phyloP scores from a whole-genome alignment of 2,113 vertebrate species.

The Macroglossus sobrinus region DNA sequence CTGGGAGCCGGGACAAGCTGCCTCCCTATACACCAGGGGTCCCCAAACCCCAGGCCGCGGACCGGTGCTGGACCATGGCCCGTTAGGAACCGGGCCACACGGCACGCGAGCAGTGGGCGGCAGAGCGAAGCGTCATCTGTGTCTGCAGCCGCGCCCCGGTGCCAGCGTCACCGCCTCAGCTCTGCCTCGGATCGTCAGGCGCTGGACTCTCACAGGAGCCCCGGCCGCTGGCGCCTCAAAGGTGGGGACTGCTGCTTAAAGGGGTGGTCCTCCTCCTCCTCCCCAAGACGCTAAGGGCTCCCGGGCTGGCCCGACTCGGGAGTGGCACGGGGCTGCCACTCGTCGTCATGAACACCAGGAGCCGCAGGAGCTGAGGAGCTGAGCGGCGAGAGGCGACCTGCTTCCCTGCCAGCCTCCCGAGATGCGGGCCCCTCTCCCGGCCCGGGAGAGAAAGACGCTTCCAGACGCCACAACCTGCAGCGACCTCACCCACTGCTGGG shows the following conservation, averaged over 20 bases:
- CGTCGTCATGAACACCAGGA: rapidly evolving
- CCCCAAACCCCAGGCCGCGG: too few relatives aligned
- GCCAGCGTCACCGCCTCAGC: too few relatives aligned
- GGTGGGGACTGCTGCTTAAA: not conserved
- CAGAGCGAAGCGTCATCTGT: too few relatives aligned
- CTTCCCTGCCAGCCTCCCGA: not conserved
- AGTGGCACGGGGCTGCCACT: rapidly evolving
- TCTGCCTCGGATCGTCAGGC: too few relatives aligned
- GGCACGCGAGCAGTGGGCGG: too few relatives aligned
- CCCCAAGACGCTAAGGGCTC: not conserved
- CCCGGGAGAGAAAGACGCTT: not conserved
- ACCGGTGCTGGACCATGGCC: too few relatives aligned
- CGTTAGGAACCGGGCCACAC: too few relatives aligned
- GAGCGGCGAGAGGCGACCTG: not conserved
- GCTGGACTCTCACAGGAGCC: too few relatives aligned
- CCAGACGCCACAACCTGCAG: rapidly evolving
- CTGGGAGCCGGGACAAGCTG: rapidly evolving
- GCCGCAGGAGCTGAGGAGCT: not conserved
- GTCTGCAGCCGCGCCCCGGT: too few relatives aligned
- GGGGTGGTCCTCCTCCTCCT: not conserved
- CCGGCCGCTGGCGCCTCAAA: too few relatives aligned
- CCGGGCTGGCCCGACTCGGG: not conserved
- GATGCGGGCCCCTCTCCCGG: rapidly evolving
- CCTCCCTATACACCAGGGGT: too few relatives aligned
- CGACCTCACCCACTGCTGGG: not conserved